phyloP scores from a whole-genome alignment of 92 coral and sea anemone species.

The Zoanthus solanderi region DNA sequence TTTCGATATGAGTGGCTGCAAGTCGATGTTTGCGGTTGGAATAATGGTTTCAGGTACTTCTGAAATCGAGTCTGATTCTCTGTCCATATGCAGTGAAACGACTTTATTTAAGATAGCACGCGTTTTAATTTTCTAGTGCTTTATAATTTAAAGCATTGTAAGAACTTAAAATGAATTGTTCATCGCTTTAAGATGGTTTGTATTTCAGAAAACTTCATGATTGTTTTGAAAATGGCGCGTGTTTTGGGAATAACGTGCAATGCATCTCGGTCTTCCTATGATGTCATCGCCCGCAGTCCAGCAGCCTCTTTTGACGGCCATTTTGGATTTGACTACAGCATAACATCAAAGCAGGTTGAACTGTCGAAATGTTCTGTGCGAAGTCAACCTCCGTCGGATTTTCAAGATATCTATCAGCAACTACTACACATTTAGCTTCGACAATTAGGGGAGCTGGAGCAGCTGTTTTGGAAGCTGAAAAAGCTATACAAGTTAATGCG shows the following conservation, averaged over 20 bases:
- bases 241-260: slow-evolving; percentile 82
- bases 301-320: slow-evolving; percentile 78
- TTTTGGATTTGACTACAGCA: slow-evolving; percentile 61
- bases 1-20: slow-evolving; percentile 88
- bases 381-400: slow-evolving; percentile 76
- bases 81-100: slow-evolving; percentile 52
- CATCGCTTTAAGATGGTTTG: no score
- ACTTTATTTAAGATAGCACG: background rate
- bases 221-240: background rate
- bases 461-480: slow-evolving; percentile 74
- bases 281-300: slow-evolving; percentile 56
- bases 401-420: slow-evolving; percentile 89
- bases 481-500: slow-evolving; percentile 61
- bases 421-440: slow-evolving; percentile 88
- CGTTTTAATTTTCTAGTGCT: background rate
- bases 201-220: background rate
- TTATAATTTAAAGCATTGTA: background rate
- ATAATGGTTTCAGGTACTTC: slow-evolving; percentile 54
- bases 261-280: slow-evolving; percentile 70
- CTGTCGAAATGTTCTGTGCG: slow-evolving; percentile 85
- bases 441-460: slow-evolving; percentile 87
- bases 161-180: no score
- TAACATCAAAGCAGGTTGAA: background rate
- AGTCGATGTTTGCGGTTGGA: slow-evolving; percentile 61
- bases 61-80: slow-evolving; percentile 24